These are phyloP conservation scores for Drosophila atripex DNA, from an alignment of 2,888 invertebrate genomes.

Conservation along the genomic window DNA sequence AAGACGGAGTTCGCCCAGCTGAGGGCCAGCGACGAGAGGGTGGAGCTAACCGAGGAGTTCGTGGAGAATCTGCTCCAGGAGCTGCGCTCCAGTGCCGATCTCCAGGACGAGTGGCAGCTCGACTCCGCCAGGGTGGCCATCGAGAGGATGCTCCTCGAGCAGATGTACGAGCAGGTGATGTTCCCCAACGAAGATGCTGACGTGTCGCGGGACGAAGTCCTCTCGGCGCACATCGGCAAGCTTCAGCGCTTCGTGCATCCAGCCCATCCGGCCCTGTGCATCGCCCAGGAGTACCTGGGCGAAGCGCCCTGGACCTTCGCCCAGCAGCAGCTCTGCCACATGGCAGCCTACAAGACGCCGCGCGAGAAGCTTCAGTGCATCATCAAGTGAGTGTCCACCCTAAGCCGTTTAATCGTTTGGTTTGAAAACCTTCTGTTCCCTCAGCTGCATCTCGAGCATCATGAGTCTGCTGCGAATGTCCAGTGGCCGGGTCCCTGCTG, in stretches of 20 bases:
- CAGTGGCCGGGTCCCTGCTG: conserved; percentile 91
- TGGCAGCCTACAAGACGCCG: conserved; percentile 96
- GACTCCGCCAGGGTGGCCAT: conserved; percentile 92
- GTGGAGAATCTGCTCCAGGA: conserved; percentile 88
- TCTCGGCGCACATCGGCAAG: conserved; percentile 94
- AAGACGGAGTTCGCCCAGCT: conserved; percentile 91
- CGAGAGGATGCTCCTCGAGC: conserved; percentile 95
- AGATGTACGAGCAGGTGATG: conserved; percentile 95
- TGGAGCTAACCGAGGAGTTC: conserved; percentile 93
- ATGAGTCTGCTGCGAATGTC: conserved; percentile 96
- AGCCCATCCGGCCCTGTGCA: conserved; percentile 91
- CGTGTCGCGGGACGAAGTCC: conserved; percentile 93
- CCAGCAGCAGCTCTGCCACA: conserved; percentile 93
- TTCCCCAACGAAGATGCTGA: conserved; percentile 99
- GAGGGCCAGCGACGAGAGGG: conserved; percentile 94
- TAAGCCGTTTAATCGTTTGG: conserved; percentile 79
- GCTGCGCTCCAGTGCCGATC: conserved; percentile 88
- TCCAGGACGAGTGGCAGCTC: conserved; percentile 85
- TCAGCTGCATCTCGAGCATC: conserved; percentile 94
- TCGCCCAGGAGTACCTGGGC: conserved; percentile 92
- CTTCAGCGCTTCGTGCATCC: conserved; percentile 90
- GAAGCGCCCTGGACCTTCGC: conserved; percentile 99
- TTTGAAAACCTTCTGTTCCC: not conserved
- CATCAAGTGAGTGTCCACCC: conserved; percentile 74
- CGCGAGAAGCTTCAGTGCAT: conserved; percentile 89